Conservation (phyloP, 2,797 vertebrate species). For the Pangasius sanitwongsei region DNA sequence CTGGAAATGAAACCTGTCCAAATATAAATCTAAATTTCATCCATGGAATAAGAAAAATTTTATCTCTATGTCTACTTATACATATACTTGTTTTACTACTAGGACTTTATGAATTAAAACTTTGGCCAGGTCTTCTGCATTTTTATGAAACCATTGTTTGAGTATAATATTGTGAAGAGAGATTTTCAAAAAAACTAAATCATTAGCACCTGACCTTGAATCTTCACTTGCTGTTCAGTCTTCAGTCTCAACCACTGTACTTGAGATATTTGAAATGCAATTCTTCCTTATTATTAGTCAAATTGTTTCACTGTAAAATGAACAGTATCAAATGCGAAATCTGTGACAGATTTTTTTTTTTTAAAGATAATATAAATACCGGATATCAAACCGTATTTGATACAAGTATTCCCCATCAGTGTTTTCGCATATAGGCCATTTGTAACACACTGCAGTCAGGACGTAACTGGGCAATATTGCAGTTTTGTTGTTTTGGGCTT, state of each 20-base stretch:
- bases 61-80: constrained; percentile 58
- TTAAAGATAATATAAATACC: not conserved
- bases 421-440: not conserved
- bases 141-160: constrained; percentile 6
- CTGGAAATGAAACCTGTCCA: constrained; percentile 53
- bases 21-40: constrained; percentile 56
- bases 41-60: constrained; percentile 44
- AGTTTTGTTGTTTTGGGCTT: not conserved
- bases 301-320: not conserved
- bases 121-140: not conserved
- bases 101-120: not conserved
- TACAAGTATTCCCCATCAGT: not conserved
- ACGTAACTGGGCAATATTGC: too few species aligned
- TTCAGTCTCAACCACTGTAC: not conserved
- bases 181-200: not conserved
- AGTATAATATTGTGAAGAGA: not conserved
- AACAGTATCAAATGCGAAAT: not conserved
- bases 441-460: not conserved
- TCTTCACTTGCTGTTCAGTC: constrained; percentile 1
- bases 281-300: not conserved
- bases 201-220: not conserved
- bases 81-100: not conserved
- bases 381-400: not conserved
- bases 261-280: not conserved
- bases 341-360: not conserved